These are phyloP conservation scores for Macrotis lagotis DNA, from an alignment of 2,113 vertebrate species.

Conservation along the genomic window DNA sequence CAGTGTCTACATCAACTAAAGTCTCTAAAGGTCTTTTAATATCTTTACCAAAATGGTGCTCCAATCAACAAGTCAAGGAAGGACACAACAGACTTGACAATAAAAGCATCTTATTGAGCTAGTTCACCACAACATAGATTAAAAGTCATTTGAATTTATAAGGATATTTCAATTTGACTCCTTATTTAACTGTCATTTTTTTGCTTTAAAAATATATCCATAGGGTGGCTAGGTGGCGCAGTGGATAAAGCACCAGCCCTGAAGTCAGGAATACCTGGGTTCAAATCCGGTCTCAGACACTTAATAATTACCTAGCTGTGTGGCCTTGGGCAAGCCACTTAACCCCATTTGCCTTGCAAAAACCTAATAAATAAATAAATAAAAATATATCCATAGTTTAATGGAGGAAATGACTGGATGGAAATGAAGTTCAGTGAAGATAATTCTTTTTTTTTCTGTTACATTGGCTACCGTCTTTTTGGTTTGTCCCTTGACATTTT, in stretches of 20 bases:
- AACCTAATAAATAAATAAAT: too few species aligned
- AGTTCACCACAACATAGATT: not conserved
- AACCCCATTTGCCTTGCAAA: too few species aligned
- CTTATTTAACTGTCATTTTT: not conserved
- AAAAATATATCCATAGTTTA: too few species aligned
- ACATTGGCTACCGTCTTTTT: slow-evolving; percentile 8
- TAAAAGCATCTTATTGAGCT: not conserved
- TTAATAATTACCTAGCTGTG: too few species aligned
- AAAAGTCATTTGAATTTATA: not conserved
- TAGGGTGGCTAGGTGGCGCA: too few species aligned
- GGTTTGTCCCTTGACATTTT: not conserved
- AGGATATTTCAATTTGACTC: slow-evolving; percentile 35
- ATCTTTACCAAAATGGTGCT: not conserved
- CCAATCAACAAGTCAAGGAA: slow-evolving; percentile 13
- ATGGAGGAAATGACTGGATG: not conserved
- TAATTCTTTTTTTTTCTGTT: slow-evolving; percentile 1
- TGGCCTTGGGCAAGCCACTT: too few species aligned
- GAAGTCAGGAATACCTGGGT: too few species aligned
- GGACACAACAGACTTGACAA: not conserved
- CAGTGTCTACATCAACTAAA: not conserved
- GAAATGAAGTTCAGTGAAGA: slow-evolving; percentile 24
- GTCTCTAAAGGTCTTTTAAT: slow-evolving; percentile 40
- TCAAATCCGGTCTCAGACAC: too few species aligned
- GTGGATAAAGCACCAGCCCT: too few species aligned
- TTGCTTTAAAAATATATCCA: slow-evolving; percentile 24